Evolutionary conservation across 2,888 invertebrate species (phyloP).

Genomic region (Limenitis camilla): DNA sequence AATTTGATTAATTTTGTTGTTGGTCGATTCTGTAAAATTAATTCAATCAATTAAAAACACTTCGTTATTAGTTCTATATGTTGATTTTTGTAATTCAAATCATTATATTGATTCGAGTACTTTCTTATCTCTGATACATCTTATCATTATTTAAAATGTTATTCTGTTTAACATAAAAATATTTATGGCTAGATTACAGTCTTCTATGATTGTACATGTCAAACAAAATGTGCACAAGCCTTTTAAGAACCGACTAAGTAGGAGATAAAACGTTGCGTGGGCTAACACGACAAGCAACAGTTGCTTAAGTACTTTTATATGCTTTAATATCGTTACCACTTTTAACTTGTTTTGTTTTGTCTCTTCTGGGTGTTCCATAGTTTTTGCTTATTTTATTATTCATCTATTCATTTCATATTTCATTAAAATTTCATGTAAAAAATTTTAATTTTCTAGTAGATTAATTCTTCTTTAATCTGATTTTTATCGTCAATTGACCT

Average conservation of each 20-base stretch:
- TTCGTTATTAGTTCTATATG: no score
- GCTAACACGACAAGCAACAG: conserved; percentile 48
- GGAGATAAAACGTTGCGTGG: conserved; percentile 69
- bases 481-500: no score
- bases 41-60: no score
- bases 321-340: conserved; percentile 41
- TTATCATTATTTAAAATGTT: no score
- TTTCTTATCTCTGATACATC: no score
- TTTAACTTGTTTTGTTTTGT: conserved; percentile 27
- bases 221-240: conserved; percentile 15
- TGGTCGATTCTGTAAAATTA: no score
- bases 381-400: neutral
- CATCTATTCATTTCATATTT: neutral
- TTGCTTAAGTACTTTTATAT: conserved; percentile 64
- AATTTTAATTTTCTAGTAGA: neutral
- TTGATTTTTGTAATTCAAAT: no score
- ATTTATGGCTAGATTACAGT: neutral
- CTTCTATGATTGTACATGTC: conserved; percentile 1
- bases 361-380: conserved; percentile 15
- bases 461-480: no score
- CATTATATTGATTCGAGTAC: no score
- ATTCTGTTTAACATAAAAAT: neutral
- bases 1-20: no score
- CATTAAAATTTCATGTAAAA: neutral
- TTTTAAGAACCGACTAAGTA: conserved; percentile 22